Evolutionary conservation across 2,797 vertebrate species (phyloP).

Genomic region (Propithecus perrieri): DNA sequence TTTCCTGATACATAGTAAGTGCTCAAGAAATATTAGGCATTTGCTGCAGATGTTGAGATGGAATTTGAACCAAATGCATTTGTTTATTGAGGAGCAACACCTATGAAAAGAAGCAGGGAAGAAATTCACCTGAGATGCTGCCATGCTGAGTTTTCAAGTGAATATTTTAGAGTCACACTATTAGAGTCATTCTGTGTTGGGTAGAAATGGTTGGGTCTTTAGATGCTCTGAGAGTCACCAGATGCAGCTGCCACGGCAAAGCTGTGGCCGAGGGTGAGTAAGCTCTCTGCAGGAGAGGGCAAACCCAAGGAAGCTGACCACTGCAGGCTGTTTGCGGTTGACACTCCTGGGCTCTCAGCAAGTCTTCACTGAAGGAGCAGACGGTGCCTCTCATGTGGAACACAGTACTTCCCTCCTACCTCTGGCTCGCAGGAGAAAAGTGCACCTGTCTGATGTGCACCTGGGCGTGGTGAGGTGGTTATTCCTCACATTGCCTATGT

Average conservation of each 20-base stretch:
- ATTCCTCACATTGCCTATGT: not conserved
- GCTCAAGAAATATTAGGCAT: not conserved
- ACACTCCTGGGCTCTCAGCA: not conserved
- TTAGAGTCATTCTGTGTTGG: not conserved
- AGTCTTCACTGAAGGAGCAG: not conserved
- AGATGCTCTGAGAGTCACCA: not conserved
- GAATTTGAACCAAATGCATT: not conserved
- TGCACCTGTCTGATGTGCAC: not conserved
- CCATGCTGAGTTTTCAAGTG: not conserved
- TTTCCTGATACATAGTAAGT: not conserved
- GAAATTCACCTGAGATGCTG: not conserved
- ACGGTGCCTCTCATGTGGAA: accelerated
- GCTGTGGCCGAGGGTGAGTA: not conserved
- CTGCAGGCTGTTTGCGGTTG: not conserved
- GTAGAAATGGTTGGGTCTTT: not conserved
- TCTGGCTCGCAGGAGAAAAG: not conserved
- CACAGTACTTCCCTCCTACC: not conserved
- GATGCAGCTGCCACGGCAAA: not conserved
- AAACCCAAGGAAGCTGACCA: not conserved
- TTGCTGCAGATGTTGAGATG: not conserved
- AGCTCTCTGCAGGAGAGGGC: not conserved
- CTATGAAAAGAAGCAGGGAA: not conserved
- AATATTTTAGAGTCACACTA: not conserved
- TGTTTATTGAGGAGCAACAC: not conserved
- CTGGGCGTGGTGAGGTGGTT: not conserved